Percentiles rank a stretch among this genome's conserved stretches.
Conservation (phyloP, 2,888 invertebrate species). For the Eupithecia pulchellata region DNA sequence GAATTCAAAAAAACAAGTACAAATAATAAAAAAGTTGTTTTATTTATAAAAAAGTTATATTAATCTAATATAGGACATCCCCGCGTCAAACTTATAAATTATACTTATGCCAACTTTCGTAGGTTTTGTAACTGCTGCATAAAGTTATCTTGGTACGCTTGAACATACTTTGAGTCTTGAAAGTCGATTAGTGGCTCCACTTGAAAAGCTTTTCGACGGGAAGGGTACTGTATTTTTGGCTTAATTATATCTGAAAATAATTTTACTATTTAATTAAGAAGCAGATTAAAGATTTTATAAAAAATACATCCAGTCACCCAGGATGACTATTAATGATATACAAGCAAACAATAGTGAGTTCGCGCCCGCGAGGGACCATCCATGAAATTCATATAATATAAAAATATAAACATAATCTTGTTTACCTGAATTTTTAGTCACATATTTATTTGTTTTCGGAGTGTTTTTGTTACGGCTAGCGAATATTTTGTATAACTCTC, state of each 20-base stretch:
- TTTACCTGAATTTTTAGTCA: neutral
- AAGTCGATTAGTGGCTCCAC: slow-evolving; percentile 49
- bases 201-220: slow-evolving; percentile 26
- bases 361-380: neutral
- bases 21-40: slow-evolving; percentile 18
- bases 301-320: neutral
- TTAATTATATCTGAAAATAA: slow-evolving; percentile 13
- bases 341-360: neutral
- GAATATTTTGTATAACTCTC: slow-evolving; percentile 68
- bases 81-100: slow-evolving; percentile 18
- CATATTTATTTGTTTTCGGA: slow-evolving; percentile 6
- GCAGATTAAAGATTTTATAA: neutral
- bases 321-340: neutral
- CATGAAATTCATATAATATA: neutral
- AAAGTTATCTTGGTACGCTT: slow-evolving; percentile 55
- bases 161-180: slow-evolving; percentile 46
- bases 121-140: slow-evolving; percentile 63
- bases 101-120: slow-evolving; percentile 52
- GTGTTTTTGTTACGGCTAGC: slow-evolving; percentile 49
- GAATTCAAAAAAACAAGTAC: neutral
- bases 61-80: slow-evolving; percentile 28
- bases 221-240: neutral
- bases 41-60: slow-evolving; percentile 38
- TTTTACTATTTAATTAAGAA: neutral
- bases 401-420: neutral